Evolutionary conservation across 2,888 invertebrate genomes (phyloP).

Genomic region (Dryocosmus kuriphilus): DNA sequence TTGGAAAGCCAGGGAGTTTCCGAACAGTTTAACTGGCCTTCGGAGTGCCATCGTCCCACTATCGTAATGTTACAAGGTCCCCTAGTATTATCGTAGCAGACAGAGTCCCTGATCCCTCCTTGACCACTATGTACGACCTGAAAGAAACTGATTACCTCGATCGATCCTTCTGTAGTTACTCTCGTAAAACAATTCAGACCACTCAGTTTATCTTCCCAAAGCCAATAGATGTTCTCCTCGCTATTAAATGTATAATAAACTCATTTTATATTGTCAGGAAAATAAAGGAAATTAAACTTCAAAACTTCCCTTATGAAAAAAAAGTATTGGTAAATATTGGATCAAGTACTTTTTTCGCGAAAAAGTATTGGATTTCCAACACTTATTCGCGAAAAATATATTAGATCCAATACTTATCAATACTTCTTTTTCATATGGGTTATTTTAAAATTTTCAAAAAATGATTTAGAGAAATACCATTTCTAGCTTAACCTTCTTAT

Average conservation of each 20-base stretch:
- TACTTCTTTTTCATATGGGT: no score
- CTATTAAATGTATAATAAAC: conserved; percentile 1
- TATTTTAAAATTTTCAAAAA: no score
- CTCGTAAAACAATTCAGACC: conserved; percentile 32
- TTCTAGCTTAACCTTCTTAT: no score
- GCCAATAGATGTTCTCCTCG: neutral
- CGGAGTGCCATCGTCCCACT: conserved; percentile 68
- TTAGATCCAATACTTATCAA: no score
- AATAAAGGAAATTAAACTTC: neutral
- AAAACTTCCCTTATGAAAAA: no score
- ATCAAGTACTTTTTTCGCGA: no score
- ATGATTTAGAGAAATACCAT: no score
- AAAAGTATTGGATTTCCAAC: no score
- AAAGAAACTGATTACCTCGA: conserved; percentile 57
- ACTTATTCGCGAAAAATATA: no score
- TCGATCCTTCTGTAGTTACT: conserved; percentile 35
- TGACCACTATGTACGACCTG: conserved; percentile 52
- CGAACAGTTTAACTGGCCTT: conserved; percentile 77
- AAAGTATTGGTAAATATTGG: no score
- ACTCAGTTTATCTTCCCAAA: conserved; percentile 12
- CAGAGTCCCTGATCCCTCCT: conserved; percentile 59
- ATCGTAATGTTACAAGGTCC: conserved; percentile 62
- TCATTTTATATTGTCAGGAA: neutral
- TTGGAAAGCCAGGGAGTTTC: conserved; percentile 77
- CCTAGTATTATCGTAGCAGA: conserved; percentile 64